Evolutionary conservation across 2,888 invertebrate genomes (phyloP), one percentile per base, ranked within the genome.

Genomic region (Amphipyra tragopoginis): DNA sequence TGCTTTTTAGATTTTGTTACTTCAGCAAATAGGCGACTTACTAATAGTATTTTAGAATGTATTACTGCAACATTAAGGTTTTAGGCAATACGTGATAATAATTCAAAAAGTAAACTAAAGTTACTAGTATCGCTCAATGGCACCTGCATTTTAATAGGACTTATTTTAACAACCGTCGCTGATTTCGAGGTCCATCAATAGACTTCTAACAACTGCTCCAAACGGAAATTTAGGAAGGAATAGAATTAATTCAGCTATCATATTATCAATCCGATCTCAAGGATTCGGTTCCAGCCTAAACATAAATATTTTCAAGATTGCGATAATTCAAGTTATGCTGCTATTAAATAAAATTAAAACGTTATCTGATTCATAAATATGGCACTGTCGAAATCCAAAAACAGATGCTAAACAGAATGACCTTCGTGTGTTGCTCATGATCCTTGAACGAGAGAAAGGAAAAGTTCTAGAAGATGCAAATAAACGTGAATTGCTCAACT

Each of bases 401-500:
- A 60, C 38, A 21, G n/a, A n/a, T n/a, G n/a, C n/a, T 8, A 44
- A 47, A 14, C 2, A 26, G 26, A 51, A 57, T 49, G 70, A 70
- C 59, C 60, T 66, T 52, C 44, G 54, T 57, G n/a, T n/a, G n/a
- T n/a, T n/a, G 26, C 40, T 34, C 29, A 14, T 45, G 8, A 38
- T 59, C 59, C 72, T 75, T 74, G 74, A 72, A 64, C 53, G 49
- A 74, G 64, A 74, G 74, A 75, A 74, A 60, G 74, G 64, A 45
- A 68, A 75, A 21, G 48, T 68, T 70, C 39, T 6, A 5, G 50
- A 45, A 58, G 65, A 55, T 49, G 13, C 38, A 57, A 36, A 15
- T 47, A 21, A 39, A 34, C 5, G 34, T 34, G 5, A 13, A 53
- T 69, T 58, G 42, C 38, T 36, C 10, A 69, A 57, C 29, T 38